Conservation (phyloP, 2,113 vertebrate species). For the Catagonus wagneri region DNA sequence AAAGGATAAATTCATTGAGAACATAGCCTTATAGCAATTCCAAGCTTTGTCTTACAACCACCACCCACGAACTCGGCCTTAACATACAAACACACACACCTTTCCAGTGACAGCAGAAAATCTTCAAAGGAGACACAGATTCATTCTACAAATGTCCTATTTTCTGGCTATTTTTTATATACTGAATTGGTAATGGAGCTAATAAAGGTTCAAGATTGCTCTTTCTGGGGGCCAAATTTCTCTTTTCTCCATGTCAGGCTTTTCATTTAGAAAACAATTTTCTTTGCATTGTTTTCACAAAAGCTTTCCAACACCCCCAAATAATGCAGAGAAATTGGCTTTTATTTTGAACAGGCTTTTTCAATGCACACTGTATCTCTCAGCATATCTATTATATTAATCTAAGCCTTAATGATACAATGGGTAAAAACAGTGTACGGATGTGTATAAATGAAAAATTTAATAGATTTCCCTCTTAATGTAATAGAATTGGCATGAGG, state of each 20-base stretch:
- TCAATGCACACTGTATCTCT: constrained; percentile 84
- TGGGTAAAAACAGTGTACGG: constrained; percentile 90
- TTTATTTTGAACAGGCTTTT: constrained; percentile 87
- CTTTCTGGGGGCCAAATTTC: constrained; percentile 77
- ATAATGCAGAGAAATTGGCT: constrained; percentile 88
- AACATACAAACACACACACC: neutral
- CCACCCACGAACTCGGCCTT: neutral
- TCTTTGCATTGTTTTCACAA: constrained; percentile 88
- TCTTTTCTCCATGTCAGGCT: constrained; percentile 77
- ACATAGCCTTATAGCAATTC: neutral
- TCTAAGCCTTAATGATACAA: constrained; percentile 89
- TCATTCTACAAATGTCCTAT: constrained; percentile 45
- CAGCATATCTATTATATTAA: constrained; percentile 89
- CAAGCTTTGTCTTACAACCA: neutral
- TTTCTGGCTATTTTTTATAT: constrained; percentile 63
- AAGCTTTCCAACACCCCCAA: constrained; percentile 87
- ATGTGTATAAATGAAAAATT: constrained; percentile 91
- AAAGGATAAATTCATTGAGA: neutral
- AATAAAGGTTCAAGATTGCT: constrained; percentile 78
- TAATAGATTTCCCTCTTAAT: constrained; percentile 92
- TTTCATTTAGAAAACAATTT: constrained; percentile 88
- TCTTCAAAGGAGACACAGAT: constrained; percentile 63
- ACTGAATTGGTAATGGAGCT: constrained; percentile 78
- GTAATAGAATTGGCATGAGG: constrained; percentile 90
- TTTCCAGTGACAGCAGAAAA: neutral